A percentile compares a stretch with the other conserved stretches of the same genome.
Evolutionary conservation across 2,113 vertebrate species (phyloP).

Genomic region (Pyrgilauda ruficollis): DNA sequence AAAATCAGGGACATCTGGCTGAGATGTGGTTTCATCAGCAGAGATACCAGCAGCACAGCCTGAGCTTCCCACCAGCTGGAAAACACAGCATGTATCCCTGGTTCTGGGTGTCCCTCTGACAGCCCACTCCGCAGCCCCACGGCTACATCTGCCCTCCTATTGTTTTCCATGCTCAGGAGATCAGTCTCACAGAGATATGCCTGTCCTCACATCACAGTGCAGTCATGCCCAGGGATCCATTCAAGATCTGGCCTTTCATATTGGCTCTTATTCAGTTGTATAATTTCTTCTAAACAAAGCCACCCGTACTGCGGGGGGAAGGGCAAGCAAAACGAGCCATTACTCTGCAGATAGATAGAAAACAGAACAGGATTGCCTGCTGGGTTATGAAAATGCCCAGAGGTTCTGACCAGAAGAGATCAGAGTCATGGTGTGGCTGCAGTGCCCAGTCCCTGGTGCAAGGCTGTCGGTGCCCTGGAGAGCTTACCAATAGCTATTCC

Average conservation of each 20-base stretch:
- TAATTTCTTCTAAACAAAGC: not conserved
- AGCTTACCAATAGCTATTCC: not conserved
- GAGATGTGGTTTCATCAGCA: fast-evolving
- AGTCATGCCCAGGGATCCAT: fast-evolving
- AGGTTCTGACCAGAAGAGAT: not conserved
- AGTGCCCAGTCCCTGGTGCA: fast-evolving
- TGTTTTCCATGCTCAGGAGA: not conserved
- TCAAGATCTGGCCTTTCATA: not conserved
- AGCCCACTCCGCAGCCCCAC: not conserved
- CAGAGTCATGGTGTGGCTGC: not conserved
- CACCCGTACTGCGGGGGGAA: not conserved
- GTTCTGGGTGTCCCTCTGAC: not conserved
- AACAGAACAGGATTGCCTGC: not conserved
- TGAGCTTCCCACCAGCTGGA: not conserved
- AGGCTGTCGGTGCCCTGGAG: fast-evolving
- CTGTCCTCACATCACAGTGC: not conserved
- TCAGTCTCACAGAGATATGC: not conserved
- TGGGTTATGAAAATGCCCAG: not conserved
- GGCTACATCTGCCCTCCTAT: not conserved
- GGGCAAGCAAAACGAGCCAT: not conserved
- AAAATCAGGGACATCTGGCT: not conserved
- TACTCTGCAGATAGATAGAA: not conserved
- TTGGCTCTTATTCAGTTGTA: not conserved
- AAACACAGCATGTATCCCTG: fast-evolving
- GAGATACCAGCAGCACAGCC: not conserved